These are phyloP conservation scores for Tricholaema leucomelas DNA, from an alignment of 2,113 vertebrate species.

Conservation along the genomic window DNA sequence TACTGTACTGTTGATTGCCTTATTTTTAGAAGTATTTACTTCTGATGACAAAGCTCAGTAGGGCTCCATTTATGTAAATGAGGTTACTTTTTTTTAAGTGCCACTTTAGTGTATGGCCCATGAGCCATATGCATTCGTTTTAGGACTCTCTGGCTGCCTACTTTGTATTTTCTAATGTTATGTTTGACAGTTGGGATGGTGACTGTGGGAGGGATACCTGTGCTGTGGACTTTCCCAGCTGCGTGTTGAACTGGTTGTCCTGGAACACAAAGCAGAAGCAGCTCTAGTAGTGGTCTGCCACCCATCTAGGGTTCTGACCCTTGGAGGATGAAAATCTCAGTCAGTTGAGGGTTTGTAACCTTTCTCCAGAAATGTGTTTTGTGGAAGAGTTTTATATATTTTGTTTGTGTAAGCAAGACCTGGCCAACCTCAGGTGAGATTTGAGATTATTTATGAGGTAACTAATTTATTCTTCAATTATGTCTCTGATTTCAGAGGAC, in stretches of 20 bases:
- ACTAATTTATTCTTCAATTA: background rate
- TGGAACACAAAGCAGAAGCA: background rate
- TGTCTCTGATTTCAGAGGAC: no score
- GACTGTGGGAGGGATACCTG: background rate
- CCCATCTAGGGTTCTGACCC: background rate
- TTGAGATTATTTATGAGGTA: background rate
- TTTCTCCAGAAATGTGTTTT: background rate
- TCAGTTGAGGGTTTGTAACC: background rate
- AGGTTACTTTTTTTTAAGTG: background rate
- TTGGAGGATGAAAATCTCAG: background rate
- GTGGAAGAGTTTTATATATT: background rate
- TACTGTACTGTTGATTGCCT: background rate
- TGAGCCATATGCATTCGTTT: background rate
- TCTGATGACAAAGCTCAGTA: background rate
- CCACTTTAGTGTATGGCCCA: background rate
- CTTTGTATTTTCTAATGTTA: background rate
- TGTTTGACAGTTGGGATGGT: background rate
- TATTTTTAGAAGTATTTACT: background rate
- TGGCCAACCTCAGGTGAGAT: background rate
- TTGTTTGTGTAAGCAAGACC: background rate
- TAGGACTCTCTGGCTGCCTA: background rate
- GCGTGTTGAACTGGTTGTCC: background rate
- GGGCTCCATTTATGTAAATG: background rate
- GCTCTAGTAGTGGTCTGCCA: background rate
- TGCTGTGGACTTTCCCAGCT: background rate